These are phyloP conservation scores for Alitta virens DNA, from an alignment of 2,888 invertebrate species.

Conservation along the genomic window DNA sequence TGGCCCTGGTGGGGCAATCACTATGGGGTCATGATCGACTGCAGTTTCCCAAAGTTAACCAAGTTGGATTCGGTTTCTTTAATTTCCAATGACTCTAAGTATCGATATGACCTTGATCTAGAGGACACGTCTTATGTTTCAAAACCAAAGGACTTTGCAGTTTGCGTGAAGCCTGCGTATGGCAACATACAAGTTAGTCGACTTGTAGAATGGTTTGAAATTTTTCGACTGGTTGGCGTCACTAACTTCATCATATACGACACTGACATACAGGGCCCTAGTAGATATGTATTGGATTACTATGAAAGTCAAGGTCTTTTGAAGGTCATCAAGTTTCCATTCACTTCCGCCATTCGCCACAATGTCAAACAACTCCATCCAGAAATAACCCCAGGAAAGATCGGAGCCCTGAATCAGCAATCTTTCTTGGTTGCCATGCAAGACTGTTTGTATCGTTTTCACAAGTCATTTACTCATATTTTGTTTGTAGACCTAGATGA, in stretches of 20 bases:
- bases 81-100: background rate
- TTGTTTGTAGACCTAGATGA: constrained; percentile 19
- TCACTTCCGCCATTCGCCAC: constrained; percentile 11
- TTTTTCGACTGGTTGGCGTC: constrained; percentile 10
- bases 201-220: constrained; percentile 25
- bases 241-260: constrained; percentile 19
- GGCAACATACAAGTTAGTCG: constrained; percentile 8
- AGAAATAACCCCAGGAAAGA: background rate
- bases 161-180: constrained; percentile 19
- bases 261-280: constrained; percentile 16
- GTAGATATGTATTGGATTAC: constrained; percentile 16
- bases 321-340: constrained; percentile 20
- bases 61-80: background rate
- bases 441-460: constrained; percentile 19
- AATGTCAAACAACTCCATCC: constrained; percentile 4
- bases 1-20: background rate
- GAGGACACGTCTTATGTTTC: background rate
- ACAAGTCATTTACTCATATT: constrained; percentile 7
- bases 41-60: background rate
- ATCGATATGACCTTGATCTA: background rate
- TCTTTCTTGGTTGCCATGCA: constrained; percentile 23
- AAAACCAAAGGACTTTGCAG: constrained; percentile 3
- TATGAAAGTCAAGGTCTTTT: constrained; percentile 20
- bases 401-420: constrained; percentile 21
- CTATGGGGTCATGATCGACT: background rate